Evolutionary conservation across 1,140 invertebrate species (phyloP).

Genomic region (Caenorhabditis brenneri): DNA sequence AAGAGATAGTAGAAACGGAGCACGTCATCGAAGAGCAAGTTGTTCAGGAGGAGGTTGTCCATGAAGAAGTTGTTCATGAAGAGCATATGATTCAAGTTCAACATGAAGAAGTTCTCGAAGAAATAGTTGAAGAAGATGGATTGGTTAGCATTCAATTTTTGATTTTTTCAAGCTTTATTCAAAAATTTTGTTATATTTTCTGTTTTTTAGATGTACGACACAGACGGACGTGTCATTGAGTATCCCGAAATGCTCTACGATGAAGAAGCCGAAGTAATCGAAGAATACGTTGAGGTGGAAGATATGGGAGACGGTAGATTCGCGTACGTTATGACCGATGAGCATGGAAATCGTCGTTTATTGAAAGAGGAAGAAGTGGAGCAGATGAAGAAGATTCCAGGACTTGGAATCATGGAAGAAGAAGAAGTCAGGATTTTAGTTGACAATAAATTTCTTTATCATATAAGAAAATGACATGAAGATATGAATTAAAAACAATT

Average conservation of each 20-base stretch:
- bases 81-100: not conserved
- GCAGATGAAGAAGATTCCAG: not conserved
- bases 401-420: conserved; percentile 6
- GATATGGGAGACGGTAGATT: not conserved
- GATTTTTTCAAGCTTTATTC: no score
- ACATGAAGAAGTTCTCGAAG: conserved; percentile 27
- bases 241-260: not conserved
- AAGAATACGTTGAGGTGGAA: conserved; percentile 28
- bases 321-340: conserved; percentile 19
- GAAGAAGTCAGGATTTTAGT: not conserved
- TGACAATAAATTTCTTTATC: no score
- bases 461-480: not conserved
- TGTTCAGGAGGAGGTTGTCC: no score
- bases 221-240: not conserved
- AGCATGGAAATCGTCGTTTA: not conserved
- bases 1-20: not conserved
- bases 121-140: conserved; percentile 30
- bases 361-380: not conserved
- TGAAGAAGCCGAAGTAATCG: not conserved
- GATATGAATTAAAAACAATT: no score
- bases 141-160: no score
- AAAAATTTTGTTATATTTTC: no score
- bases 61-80: not conserved
- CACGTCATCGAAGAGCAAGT: not conserved
- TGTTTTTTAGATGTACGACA: conserved; percentile 29